Evolutionary conservation across 2,113 vertebrate species (phyloP).

Genomic region (Pogonocichla stellata): DNA sequence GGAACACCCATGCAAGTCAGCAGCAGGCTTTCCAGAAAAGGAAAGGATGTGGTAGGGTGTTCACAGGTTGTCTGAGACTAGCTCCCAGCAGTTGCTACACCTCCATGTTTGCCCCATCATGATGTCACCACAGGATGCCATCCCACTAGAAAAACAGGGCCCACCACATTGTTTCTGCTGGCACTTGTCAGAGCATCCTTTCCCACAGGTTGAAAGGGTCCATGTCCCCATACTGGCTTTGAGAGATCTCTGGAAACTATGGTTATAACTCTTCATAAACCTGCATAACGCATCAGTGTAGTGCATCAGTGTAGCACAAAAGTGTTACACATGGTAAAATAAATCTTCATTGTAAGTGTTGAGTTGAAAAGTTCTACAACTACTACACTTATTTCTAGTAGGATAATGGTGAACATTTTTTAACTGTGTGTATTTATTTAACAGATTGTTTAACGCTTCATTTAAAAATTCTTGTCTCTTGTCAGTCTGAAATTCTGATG

Average conservation of each 20-base stretch:
- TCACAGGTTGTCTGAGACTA: not conserved
- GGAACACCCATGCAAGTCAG: not conserved
- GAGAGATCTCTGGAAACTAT: not conserved
- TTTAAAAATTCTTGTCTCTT: not conserved
- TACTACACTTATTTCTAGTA: not conserved
- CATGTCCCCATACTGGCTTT: not conserved
- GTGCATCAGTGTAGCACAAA: not conserved
- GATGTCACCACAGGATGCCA: too few species aligned
- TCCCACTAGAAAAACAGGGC: not conserved
- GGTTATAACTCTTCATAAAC: not conserved
- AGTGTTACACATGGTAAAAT: not conserved
- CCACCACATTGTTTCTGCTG: not conserved
- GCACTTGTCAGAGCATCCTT: not conserved
- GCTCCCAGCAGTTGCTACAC: not conserved
- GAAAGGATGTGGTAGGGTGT: too few species aligned
- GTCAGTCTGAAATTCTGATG: not conserved
- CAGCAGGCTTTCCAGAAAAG: not conserved
- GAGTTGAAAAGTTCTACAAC: not conserved
- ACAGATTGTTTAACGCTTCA: not conserved
- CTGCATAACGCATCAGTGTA: rapidly evolving
- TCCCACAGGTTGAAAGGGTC: not conserved
- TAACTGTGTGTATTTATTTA: not conserved
- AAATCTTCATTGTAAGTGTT: not conserved
- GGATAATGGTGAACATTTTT: not conserved
- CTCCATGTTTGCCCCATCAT: too few species aligned